These are phyloP conservation scores for Phoeniculus purpureus DNA, from an alignment of 2,797 vertebrate genomes.

Conservation along the genomic window DNA sequence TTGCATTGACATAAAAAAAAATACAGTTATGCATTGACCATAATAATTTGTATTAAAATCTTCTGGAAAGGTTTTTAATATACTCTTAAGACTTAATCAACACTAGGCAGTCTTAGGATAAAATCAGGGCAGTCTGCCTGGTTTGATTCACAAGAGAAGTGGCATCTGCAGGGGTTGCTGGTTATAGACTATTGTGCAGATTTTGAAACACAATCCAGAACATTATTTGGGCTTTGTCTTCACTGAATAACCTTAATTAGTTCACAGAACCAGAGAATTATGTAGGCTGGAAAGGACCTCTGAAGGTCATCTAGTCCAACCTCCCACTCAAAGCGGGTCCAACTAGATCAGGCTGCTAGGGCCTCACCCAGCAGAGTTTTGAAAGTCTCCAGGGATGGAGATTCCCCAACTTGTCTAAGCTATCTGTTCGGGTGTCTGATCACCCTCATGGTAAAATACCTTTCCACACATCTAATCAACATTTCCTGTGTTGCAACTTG, in stretches of 20 bases:
- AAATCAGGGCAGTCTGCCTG: background rate
- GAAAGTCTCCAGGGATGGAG: conserved; percentile 33
- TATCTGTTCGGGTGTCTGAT: background rate
- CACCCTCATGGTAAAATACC: background rate
- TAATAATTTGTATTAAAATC: background rate
- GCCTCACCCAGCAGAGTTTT: background rate
- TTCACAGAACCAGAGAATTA: background rate
- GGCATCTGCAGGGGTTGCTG: background rate
- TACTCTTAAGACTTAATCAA: background rate
- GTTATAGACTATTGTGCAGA: background rate
- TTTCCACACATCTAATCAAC: background rate
- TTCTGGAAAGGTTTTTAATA: background rate
- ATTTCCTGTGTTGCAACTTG: conserved; percentile 2
- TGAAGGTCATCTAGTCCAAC: background rate
- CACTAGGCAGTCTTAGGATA: background rate
- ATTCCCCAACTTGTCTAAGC: background rate
- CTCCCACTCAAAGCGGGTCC: background rate
- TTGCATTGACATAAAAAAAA: background rate
- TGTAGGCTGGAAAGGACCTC: background rate
- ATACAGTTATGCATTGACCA: background rate
- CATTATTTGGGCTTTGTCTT: background rate
- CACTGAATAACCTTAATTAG: background rate
- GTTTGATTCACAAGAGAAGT: background rate
- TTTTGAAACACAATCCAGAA: background rate
- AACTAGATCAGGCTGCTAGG: background rate